Conservation (phyloP, 2,113 vertebrate genomes). For the Gallinago jamesoni region DNA sequence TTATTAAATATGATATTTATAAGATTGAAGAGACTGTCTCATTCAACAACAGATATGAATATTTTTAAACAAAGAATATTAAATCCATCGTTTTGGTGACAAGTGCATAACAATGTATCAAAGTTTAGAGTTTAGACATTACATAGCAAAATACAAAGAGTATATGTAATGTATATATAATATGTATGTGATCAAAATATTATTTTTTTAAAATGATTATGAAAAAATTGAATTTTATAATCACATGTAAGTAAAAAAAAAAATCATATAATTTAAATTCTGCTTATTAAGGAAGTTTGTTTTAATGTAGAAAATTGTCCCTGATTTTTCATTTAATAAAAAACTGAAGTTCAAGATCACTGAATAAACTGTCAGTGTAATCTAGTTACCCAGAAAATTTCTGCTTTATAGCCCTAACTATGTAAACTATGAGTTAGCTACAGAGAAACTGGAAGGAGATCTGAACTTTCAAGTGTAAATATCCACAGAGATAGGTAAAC, state of each 20-base stretch:
- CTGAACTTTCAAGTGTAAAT: neutral
- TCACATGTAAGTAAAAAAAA: neutral
- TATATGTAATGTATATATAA: neutral
- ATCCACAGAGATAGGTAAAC: neutral
- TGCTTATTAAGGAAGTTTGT: neutral
- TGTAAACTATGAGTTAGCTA: neutral
- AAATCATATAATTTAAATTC: neutral
- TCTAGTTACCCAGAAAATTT: neutral
- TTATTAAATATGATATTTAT: slow-evolving; percentile 82
- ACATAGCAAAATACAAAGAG: neutral
- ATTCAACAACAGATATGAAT: slow-evolving; percentile 62
- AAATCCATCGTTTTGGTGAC: slow-evolving; percentile 68
- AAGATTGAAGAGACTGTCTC: slow-evolving; percentile 76
- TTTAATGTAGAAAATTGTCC: neutral
- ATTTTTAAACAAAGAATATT: slow-evolving; percentile 76
- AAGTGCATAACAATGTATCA: slow-evolving; percentile 46
- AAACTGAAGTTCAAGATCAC: neutral
- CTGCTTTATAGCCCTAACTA: neutral
- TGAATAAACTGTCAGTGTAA: neutral
- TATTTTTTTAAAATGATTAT: neutral
- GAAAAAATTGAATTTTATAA: neutral
- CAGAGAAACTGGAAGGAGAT: neutral
- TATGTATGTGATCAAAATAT: neutral
- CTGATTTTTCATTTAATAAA: neutral
- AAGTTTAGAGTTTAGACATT: slow-evolving; percentile 44